phyloP scores from a whole-genome alignment of 2,888 invertebrate genomes.

The Incurvaria masculella region DNA sequence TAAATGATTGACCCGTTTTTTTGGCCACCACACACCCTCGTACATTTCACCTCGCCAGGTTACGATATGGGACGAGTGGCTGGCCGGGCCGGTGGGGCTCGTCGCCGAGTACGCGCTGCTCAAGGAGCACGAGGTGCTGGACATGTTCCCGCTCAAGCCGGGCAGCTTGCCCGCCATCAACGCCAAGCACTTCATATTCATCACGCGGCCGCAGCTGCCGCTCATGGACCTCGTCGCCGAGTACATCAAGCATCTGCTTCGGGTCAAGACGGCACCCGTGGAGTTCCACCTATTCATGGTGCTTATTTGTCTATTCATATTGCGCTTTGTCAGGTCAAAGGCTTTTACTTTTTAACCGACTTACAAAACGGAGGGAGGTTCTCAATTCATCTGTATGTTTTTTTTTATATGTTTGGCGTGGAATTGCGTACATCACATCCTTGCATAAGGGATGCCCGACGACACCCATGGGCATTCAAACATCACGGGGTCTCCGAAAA shows the following conservation, averaged over 20 bases:
- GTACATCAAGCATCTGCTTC: slow-evolving; percentile 37
- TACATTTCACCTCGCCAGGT: slow-evolving; percentile 36
- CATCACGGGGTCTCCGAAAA: too few species aligned
- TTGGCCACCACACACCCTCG: not conserved
- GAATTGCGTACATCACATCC: too few species aligned
- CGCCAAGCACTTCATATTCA: slow-evolving; percentile 84
- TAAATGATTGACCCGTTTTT: not conserved
- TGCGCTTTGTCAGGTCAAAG: too few species aligned
- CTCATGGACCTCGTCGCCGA: slow-evolving; percentile 85
- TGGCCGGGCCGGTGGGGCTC: slow-evolving; percentile 82
- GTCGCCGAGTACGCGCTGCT: slow-evolving; percentile 77
- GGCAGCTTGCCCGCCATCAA: slow-evolving; percentile 67
- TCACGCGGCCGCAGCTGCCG: slow-evolving; percentile 74
- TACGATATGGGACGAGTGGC: slow-evolving; percentile 85
- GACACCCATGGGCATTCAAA: too few species aligned
- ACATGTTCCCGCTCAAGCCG: slow-evolving; percentile 74
- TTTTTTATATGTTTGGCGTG: too few species aligned
- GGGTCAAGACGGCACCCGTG: slow-evolving; percentile 34
- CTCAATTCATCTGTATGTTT: too few species aligned
- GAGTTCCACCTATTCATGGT: slow-evolving; percentile 89
- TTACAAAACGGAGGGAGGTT: too few species aligned
- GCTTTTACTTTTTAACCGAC: too few species aligned
- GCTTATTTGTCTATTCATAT: too few species aligned
- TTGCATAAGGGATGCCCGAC: too few species aligned
- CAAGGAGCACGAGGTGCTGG: slow-evolving; percentile 78